Evolutionary conservation across 2,888 invertebrate species (phyloP), one percentile per base, ranked within the genome.

Genomic region (Lycocerus yunnanus): DNA sequence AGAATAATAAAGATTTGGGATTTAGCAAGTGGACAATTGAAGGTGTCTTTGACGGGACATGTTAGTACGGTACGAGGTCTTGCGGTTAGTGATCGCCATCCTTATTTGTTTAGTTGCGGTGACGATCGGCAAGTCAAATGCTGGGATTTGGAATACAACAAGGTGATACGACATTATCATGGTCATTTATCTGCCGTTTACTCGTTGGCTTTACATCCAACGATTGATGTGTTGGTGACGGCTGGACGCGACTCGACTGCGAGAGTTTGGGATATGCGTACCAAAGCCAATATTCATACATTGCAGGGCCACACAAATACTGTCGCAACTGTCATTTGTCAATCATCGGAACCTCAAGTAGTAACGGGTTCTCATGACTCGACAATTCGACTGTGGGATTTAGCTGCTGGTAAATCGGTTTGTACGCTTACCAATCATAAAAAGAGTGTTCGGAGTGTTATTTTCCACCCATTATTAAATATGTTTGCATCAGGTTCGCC

Each of bases 1-100:
- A 91, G 99, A 84, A 97, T 99, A 9, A 99, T 99, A 69, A 99
- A 99, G 91, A 97, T 99, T 82, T 99, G 99, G 99, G 99, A 99
- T 85, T 88, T 99, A 71, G 99, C 98, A 0, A 94, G 93, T 83
- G 99, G 99, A 3, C 96, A 96, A 83, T 88, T 99, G 66, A 98
- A 98, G 87, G 93, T 99, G 1, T 99, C 99, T 0, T 90, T 99
- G 6, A 99, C 99, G 2, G 99, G 99, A 10, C 99, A 99, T 83
- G 97, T 99, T 66, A 98, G 98, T 85, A 96, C 97, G 9, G 99
- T 99, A 0, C 90, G 99, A 85, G 99, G 99, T 0, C 89, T 99
- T 27, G 97, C 96, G 69, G 95, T 99, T 65, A 98, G 98, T 78
- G 87, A 93, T 0, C 89, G 98, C 80, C 99, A 99, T 89, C 99